These are phyloP conservation scores for Brachynemurus nebulosus DNA, from an alignment of 2,888 invertebrate species.

Conservation along the genomic window DNA sequence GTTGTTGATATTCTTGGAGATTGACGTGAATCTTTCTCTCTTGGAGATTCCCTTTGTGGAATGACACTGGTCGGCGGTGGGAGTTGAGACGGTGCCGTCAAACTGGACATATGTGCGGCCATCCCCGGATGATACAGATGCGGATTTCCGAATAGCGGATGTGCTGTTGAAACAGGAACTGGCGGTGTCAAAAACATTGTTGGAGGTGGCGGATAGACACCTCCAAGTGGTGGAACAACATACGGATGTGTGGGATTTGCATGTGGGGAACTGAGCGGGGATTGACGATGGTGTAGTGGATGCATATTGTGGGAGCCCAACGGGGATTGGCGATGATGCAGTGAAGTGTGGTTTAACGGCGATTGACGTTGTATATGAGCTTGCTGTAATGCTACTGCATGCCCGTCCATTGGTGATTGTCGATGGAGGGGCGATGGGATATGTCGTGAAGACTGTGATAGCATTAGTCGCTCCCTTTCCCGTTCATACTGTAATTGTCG, in stretches of 20 bases:
- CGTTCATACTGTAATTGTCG: constrained; percentile 8
- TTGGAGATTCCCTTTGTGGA: constrained; percentile 11
- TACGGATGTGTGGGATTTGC: constrained; percentile 27
- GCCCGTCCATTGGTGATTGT: constrained; percentile 39
- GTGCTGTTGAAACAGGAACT: constrained; percentile 6
- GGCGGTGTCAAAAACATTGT: constrained; percentile 19
- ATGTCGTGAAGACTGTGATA: constrained; percentile 22
- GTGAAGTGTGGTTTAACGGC: constrained; percentile 18
- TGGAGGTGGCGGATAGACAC: constrained; percentile 24
- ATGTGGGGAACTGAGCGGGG: constrained; percentile 27
- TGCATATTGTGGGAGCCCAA: constrained; percentile 12
- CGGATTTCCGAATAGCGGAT: constrained; percentile 14
- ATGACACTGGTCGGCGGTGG: constrained; percentile 12
- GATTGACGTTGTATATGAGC: constrained; percentile 10
- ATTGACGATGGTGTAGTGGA: constrained; percentile 13
- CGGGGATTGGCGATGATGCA: constrained; percentile 21
- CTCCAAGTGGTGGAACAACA: constrained; percentile 31
- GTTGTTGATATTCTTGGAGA: constrained; percentile 6
- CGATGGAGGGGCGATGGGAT: constrained; percentile 34
- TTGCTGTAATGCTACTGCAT: constrained; percentile 24
- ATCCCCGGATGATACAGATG: constrained; percentile 11
- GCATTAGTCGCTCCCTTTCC: constrained; percentile 1
- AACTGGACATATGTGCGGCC: constrained; percentile 7
- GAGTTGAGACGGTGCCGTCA: constrained; percentile 12
- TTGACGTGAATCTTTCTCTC: constrained; percentile 12